Percentiles rank a stretch among this genome's conserved stretches.
Conservation (phyloP, 2,888 invertebrate species). For the Torymus auratus region DNA sequence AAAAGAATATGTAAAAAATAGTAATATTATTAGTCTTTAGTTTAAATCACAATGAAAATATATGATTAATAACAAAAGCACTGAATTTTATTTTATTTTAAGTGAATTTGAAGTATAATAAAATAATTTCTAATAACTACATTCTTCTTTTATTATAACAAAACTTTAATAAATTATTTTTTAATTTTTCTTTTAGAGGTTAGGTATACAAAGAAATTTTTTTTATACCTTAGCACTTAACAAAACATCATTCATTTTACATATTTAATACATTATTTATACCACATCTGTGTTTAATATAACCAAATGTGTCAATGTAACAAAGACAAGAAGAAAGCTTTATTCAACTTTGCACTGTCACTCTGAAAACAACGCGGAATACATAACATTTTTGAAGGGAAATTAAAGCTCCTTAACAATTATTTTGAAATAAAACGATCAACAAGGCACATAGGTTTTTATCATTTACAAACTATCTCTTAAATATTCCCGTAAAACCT, state of each 20-base stretch:
- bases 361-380: slow-evolving; percentile 59
- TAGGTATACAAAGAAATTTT: too few relatives aligned
- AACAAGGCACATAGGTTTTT: not conserved
- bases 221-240: too few relatives aligned
- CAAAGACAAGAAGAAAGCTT: slow-evolving; percentile 10
- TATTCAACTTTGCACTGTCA: slow-evolving; percentile 74
- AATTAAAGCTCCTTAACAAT: not conserved
- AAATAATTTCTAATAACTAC: too few relatives aligned
- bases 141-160: too few relatives aligned
- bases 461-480: not conserved
- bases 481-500: slow-evolving; percentile 24
- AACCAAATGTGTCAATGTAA: slow-evolving; percentile 72
- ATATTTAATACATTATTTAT: too few relatives aligned
- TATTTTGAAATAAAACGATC: not conserved
- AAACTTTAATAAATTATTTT: too few relatives aligned
- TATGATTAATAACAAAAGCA: not conserved
- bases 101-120: too few relatives aligned
- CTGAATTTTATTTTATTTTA: too few relatives aligned
- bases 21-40: not conserved
- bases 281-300: too few relatives aligned
- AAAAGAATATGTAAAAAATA: not conserved
- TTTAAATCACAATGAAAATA: not conserved
- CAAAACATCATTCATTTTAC: too few relatives aligned
- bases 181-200: too few relatives aligned
- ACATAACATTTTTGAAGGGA: not conserved